These are phyloP conservation scores for Drosophila nigricruria DNA, from an alignment of 2,888 invertebrate genomes.

Conservation along the genomic window DNA sequence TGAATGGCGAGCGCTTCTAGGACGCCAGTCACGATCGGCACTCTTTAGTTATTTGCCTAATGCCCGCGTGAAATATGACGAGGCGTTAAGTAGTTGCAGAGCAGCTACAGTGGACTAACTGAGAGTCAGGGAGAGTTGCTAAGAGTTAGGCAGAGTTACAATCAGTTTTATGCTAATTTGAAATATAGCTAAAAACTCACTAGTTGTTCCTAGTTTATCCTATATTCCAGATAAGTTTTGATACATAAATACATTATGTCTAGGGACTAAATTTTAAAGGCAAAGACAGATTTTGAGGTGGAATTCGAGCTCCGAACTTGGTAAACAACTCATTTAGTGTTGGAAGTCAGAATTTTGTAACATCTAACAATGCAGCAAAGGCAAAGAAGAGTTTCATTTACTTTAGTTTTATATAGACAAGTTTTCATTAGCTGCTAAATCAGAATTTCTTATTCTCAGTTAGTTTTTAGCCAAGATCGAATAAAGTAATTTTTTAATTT, in stretches of 20 bases:
- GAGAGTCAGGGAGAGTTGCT: background rate
- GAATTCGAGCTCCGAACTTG: too few species aligned
- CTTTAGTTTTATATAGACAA: background rate
- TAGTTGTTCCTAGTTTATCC: background rate
- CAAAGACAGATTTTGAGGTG: too few species aligned
- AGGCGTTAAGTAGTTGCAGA: conserved; percentile 82
- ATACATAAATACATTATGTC: too few species aligned
- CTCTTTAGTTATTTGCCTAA: conserved; percentile 72
- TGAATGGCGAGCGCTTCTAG: conserved; percentile 14
- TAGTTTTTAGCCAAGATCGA: background rate
- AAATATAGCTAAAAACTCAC: background rate
- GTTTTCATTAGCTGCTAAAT: background rate
- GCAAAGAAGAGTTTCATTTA: background rate
- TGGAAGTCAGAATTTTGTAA: background rate
- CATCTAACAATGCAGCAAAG: background rate
- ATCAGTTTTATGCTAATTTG: background rate
- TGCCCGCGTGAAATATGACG: conserved; percentile 77
- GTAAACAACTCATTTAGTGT: too few species aligned
- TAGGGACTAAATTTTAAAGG: too few species aligned
- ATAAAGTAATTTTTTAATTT: conserved; percentile 23
- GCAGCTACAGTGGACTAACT: conserved; percentile 59
- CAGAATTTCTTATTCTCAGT: background rate
- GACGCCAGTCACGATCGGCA: conserved; percentile 74
- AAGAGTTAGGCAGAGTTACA: background rate
- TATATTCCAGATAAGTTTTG: too few species aligned